Evolutionary conservation across 2,888 invertebrate species (phyloP).

Genomic region (Pteria penguin): DNA sequence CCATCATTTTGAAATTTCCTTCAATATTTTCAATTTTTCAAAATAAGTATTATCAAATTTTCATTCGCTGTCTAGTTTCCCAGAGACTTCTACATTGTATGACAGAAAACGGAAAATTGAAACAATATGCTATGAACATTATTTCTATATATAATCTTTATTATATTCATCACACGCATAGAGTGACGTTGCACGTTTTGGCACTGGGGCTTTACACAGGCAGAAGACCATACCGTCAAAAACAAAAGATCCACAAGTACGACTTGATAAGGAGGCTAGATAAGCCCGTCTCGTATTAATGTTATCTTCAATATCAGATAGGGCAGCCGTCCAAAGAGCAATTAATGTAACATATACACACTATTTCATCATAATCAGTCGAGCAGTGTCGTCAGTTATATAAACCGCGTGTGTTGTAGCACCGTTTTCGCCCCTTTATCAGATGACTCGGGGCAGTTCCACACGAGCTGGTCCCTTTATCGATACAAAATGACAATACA

Average conservation of each 20-base stretch:
- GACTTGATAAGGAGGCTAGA: neutral
- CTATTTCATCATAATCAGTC: neutral
- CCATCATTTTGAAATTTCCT: too few species aligned
- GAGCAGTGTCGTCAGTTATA: neutral
- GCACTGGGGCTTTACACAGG: neutral
- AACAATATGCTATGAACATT: too few species aligned
- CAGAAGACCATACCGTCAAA: neutral
- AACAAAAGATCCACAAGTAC: neutral
- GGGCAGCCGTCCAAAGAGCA: neutral
- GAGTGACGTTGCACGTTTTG: neutral
- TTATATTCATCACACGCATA: neutral
- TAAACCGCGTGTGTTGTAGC: neutral
- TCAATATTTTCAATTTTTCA: too few species aligned
- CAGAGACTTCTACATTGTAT: too few species aligned
- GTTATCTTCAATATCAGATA: neutral
- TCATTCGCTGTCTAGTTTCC: too few species aligned
- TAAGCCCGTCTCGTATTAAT: neutral
- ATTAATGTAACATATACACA: neutral
- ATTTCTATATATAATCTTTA: too few species aligned
- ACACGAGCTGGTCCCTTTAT: neutral
- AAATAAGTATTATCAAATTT: too few species aligned
- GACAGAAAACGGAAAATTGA: too few species aligned
- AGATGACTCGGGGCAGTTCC: neutral
- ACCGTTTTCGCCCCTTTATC: neutral
- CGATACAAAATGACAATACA: too few species aligned